Evolutionary conservation across 2,888 invertebrate genomes (phyloP), one percentile per base, ranked within the genome.

Genomic region (Ennomos quercinarius): DNA sequence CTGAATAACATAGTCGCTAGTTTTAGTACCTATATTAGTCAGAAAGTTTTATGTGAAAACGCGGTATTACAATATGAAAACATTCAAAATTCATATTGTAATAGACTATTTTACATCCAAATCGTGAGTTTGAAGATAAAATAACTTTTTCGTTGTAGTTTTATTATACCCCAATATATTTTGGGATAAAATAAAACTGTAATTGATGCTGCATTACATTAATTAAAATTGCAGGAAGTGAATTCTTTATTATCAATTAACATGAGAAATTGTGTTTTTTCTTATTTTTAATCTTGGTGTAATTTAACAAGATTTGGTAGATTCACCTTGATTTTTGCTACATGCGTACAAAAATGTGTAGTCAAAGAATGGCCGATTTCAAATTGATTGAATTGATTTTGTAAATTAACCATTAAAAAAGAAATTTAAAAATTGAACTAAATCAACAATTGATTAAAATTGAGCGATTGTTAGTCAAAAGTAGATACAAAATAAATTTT

Each of bases 51-150:
- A 51, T 37, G 41, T 49, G 35, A 56, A 56, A 50, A 41, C 40
- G 10, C 37, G 17, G 6, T 50, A 51, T 42, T 38, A 57, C 51
- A 51, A 38, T 9, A n/a, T 51, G 42, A 42, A 51, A 37, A 34
- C 12, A n/a, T 9, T 1, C 9, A n/a, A 50, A 11, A 44, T 58
- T 52, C 52, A 47, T 2, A 34, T 39, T 48, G 48, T 47, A 42
- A 27, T 10, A 17, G 6, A 13, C 34, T 46, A 40, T 48, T 49
- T 50, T 56, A 42, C 13, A 8, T 44, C 13, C 39, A 42, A 43
- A 10, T 17, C 13, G 17, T 27, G 35, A 38, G 12, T 39, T 47
- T 48, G 41, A 35, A 49, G 48, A 55, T 43, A 56, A 39, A 40
- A 50, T 36, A 50, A 17, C n/a, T 43, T 50, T 10, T 1, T 10